Conservation (phyloP, 2,797 vertebrate species). For the Cirrhinus mrigala region DNA sequence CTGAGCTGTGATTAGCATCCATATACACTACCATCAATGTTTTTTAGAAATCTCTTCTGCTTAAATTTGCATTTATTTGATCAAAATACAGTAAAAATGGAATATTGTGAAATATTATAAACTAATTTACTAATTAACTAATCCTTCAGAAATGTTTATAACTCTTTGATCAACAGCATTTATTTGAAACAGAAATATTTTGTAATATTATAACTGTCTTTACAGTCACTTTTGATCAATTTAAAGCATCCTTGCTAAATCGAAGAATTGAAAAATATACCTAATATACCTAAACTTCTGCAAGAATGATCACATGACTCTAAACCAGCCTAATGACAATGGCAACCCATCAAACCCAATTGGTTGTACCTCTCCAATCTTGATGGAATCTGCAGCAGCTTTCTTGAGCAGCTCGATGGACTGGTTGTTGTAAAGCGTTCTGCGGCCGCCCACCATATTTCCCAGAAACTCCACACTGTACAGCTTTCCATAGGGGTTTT, state of each 20-base stretch:
- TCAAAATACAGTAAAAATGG: background rate
- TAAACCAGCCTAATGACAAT: background rate
- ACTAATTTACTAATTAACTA: too few species aligned
- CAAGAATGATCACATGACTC: background rate
- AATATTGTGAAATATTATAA: background rate
- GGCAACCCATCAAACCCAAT: background rate
- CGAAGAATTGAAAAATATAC: background rate
- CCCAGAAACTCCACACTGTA: constrained; percentile 95
- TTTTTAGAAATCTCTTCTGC: background rate
- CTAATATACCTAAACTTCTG: background rate
- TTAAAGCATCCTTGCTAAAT: background rate
- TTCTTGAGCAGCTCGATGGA: constrained; percentile 90
- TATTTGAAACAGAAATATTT: background rate
- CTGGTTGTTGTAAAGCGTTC: constrained; percentile 95
- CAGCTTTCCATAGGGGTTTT: constrained; percentile 89
- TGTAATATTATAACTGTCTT: too few species aligned
- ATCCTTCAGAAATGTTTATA: background rate
- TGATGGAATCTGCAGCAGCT: constrained; percentile 90
- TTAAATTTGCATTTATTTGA: background rate
- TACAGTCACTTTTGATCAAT: background rate
- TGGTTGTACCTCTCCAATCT: constrained; percentile 89
- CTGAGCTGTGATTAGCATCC: background rate
- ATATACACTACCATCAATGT: background rate
- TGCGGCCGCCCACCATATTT: constrained; percentile 91
- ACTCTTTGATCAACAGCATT: background rate